These are phyloP conservation scores for Trachelus troglodyta DNA, from an alignment of 2,888 invertebrate genomes.

Conservation along the genomic window DNA sequence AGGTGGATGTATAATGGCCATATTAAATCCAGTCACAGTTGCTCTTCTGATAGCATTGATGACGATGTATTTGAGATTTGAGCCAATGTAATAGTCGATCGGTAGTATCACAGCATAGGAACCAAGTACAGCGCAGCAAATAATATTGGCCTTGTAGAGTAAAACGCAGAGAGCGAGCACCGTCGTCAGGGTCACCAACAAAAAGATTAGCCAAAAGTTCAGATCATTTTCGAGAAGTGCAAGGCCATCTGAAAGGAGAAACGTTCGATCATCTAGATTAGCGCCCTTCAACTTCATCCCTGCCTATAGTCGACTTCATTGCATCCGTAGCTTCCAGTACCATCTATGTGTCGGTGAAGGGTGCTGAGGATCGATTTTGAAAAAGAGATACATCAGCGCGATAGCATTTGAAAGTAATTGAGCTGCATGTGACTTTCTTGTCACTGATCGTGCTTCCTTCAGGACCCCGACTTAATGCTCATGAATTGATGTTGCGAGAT, in stretches of 20 bases:
- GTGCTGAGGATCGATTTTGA: neutral
- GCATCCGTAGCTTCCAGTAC: neutral
- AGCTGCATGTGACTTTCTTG: neutral
- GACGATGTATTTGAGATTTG: conserved; percentile 76
- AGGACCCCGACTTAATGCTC: neutral
- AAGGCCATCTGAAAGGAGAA: conserved; percentile 64
- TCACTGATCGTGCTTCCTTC: neutral
- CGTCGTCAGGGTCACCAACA: conserved; percentile 68
- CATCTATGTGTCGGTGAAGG: neutral
- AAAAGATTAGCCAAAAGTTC: conserved; percentile 75
- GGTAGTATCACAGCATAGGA: conserved; percentile 73
- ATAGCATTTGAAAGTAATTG: neutral
- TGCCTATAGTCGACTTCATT: neutral
- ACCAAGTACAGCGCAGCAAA: conserved; percentile 75
- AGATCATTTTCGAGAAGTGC: conserved; percentile 68
- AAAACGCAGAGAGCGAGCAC: conserved; percentile 68
- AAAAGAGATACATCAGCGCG: neutral
- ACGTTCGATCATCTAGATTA: conserved; percentile 23
- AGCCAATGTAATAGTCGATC: conserved; percentile 74
- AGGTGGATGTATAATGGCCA: conserved; percentile 72
- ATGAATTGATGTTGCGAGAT: neutral
- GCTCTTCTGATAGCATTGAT: conserved; percentile 76
- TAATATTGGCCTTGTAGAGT: conserved; percentile 71
- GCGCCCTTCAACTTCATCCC: neutral
- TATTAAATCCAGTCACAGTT: conserved; percentile 70